Percentiles rank a stretch among this genome's conserved stretches.
Evolutionary conservation across 1,140 invertebrate genomes (phyloP).

Genomic region (Apocrypta bakeri): DNA sequence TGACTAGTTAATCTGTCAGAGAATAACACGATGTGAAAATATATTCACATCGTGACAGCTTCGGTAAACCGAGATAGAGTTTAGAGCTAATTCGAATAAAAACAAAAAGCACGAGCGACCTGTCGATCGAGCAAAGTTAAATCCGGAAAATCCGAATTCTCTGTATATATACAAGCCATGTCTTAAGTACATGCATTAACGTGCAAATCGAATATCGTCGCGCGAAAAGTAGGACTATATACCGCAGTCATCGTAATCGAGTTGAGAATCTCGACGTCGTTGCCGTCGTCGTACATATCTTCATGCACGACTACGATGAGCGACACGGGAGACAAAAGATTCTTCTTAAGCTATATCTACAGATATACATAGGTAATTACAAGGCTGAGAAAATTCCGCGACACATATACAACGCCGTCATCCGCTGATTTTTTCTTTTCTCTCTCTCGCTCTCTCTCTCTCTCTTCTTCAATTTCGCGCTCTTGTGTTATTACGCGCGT

Average conservation of each 20-base stretch:
- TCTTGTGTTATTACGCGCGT: constrained; percentile 37
- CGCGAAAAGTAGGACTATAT: constrained; percentile 29
- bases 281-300: background rate
- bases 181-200: too few species aligned
- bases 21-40: too few species aligned
- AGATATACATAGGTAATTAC: constrained; percentile 37
- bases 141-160: too few species aligned
- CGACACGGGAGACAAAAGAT: constrained; percentile 51
- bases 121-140: too few species aligned
- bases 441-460: constrained; percentile 4
- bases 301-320: background rate
- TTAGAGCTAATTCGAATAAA: too few species aligned
- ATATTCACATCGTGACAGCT: too few species aligned
- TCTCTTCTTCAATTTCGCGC: constrained; percentile 54
- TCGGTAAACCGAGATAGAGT: too few species aligned
- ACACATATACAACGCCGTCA: constrained; percentile 14
- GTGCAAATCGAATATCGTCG: background rate
- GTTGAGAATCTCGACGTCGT: background rate
- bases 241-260: constrained; percentile 17
- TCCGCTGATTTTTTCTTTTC: background rate
- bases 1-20: too few species aligned
- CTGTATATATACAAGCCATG: too few species aligned
- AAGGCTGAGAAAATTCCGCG: constrained; percentile 40
- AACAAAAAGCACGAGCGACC: too few species aligned
- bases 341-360: background rate